These are phyloP conservation scores for Allobates femoralis DNA, from an alignment of 2,797 vertebrate genomes.

Conservation along the genomic window DNA sequence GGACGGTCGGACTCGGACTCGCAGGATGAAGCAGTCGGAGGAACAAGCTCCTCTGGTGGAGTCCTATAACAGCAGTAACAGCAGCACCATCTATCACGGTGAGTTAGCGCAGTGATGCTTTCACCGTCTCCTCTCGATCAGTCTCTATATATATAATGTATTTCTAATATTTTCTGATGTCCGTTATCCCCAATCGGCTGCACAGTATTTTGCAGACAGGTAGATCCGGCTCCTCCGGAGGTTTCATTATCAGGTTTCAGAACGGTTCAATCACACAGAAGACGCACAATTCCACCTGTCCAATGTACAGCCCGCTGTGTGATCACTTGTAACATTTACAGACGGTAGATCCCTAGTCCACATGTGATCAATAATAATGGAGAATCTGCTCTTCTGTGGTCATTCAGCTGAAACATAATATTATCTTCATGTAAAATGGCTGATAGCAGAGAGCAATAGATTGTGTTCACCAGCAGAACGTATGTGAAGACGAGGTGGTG, in stretches of 20 bases:
- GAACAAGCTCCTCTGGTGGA: slow-evolving; percentile 97
- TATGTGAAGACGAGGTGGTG: no score
- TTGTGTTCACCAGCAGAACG: not conserved
- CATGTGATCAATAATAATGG: not conserved
- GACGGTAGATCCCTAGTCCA: not conserved
- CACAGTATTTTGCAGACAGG: no score
- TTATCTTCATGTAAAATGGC: not conserved
- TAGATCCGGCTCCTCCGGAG: no score
- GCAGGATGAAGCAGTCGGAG: slow-evolving; percentile 90
- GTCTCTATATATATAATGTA: no score
- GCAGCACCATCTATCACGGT: slow-evolving; percentile 96
- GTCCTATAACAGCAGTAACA: slow-evolving; percentile 95
- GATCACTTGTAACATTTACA: not conserved
- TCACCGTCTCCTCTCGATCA: no score
- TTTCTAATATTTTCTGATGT: no score
- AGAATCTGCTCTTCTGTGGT: not conserved
- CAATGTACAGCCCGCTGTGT: no score
- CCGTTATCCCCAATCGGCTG: no score
- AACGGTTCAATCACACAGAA: no score
- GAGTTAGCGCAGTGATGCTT: slow-evolving; percentile 50
- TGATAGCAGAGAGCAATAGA: not conserved
- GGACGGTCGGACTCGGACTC: slow-evolving; percentile 87
- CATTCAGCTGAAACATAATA: not conserved
- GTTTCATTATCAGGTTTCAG: no score
- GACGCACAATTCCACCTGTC: no score